These are phyloP conservation scores for Megaceryle alcyon DNA, from an alignment of 2,797 vertebrate genomes.

Conservation along the genomic window DNA sequence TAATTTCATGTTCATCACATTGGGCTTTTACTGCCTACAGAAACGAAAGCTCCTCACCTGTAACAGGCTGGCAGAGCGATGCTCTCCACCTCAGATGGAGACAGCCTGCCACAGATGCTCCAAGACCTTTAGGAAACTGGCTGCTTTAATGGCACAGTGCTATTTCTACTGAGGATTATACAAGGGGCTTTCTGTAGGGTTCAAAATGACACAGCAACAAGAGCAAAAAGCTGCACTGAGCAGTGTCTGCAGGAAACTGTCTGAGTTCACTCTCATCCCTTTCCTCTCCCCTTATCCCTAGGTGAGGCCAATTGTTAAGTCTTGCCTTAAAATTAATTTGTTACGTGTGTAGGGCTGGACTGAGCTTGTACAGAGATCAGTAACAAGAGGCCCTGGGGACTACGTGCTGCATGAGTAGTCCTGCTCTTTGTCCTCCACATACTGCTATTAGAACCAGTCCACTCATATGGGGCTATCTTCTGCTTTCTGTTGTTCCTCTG, in stretches of 20 bases:
- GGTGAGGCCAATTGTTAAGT: background rate
- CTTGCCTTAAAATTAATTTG: background rate
- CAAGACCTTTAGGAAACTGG: background rate
- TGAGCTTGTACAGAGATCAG: background rate
- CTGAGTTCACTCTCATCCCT: background rate
- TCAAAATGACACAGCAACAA: background rate
- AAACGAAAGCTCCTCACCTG: background rate
- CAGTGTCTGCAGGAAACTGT: background rate
- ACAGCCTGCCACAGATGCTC: background rate
- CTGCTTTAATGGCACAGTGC: background rate
- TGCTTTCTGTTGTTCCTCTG: background rate
- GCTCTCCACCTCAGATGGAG: background rate
- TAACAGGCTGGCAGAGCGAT: background rate
- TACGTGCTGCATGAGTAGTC: background rate
- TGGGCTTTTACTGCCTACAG: background rate
- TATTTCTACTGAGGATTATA: background rate
- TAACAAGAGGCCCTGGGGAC: background rate
- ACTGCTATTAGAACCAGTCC: background rate
- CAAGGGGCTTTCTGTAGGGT: background rate
- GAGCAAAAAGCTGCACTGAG: background rate
- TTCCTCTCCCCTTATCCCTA: background rate
- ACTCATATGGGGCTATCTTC: background rate
- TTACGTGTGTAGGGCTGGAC: background rate
- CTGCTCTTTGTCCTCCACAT: background rate
- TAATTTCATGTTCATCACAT: background rate